A percentile compares a stretch with the other conserved stretches of the same genome.
phyloP scores from a whole-genome alignment of 2,888 invertebrate species.

The Willowsia nigromaculata region DNA sequence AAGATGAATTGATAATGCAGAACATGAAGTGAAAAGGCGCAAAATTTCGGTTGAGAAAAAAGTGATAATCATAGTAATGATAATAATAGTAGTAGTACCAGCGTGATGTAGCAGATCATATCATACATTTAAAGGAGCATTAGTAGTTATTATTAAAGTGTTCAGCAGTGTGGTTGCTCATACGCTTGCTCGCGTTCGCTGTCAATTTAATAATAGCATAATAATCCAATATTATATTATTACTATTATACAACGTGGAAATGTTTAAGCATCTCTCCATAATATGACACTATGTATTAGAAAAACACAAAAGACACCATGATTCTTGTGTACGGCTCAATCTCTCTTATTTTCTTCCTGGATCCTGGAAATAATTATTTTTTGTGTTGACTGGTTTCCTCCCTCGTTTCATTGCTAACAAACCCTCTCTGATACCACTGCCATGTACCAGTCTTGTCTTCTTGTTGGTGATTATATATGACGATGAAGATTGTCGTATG shows the following conservation, averaged over 20 bases:
- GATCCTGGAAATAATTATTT: slow-evolving; percentile 28
- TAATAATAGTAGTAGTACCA: neutral
- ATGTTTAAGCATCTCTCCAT: neutral
- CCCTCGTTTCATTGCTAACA: neutral
- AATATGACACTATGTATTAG: neutral
- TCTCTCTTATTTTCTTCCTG: neutral
- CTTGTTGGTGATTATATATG: neutral
- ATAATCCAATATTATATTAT: neutral
- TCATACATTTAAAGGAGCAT: neutral
- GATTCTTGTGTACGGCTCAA: neutral
- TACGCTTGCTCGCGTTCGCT: neutral
- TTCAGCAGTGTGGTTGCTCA: neutral
- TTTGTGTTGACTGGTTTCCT: neutral
- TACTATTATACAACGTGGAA: neutral
- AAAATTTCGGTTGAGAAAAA: neutral
- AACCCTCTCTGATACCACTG: neutral
- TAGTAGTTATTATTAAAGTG: neutral
- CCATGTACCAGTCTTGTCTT: neutral
- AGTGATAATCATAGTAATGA: neutral
- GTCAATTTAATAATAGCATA: slow-evolving; percentile 13
- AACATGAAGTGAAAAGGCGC: slow-evolving; percentile 36
- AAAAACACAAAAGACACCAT: neutral
- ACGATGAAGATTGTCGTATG: neutral
- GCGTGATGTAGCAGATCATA: neutral
- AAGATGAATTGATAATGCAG: neutral